These are phyloP conservation scores for Valencia hispanica DNA, from an alignment of 2,797 vertebrate species.

Conservation along the genomic window DNA sequence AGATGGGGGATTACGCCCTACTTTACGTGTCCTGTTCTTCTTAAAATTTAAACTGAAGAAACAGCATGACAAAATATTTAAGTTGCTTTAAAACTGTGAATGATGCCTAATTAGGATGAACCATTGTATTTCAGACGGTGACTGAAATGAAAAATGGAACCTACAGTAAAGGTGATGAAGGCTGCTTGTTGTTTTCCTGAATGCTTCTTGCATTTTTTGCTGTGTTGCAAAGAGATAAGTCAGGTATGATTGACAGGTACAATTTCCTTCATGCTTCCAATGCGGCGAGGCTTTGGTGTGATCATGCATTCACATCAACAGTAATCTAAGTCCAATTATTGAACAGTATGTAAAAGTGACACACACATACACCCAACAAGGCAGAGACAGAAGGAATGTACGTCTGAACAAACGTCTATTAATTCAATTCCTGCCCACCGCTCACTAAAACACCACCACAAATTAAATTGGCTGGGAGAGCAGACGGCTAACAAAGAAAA, in stretches of 20 bases:
- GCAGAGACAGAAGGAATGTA: constrained; percentile 65
- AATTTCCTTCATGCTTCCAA: constrained; percentile 32
- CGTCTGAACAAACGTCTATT: constrained; percentile 71
- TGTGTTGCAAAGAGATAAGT: constrained; percentile 39
- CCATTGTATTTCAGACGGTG: not conserved
- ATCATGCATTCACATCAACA: constrained; percentile 83
- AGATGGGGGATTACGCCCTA: not conserved
- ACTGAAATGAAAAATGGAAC: not conserved
- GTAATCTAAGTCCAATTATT: constrained; percentile 85
- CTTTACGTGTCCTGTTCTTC: not conserved
- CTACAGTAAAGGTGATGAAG: constrained; percentile 24
- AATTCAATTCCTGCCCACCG: constrained; percentile 80
- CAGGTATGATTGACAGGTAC: constrained; percentile 21
- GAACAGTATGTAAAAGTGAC: constrained; percentile 72
- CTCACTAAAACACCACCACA: constrained; percentile 82
- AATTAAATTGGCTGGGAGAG: constrained; percentile 84
- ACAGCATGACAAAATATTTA: not conserved
- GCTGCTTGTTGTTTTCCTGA: constrained; percentile 7
- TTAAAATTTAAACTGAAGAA: not conserved
- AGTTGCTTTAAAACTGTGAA: not conserved
- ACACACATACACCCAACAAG: constrained; percentile 42
- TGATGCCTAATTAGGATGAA: not conserved
- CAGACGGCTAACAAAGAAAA: constrained; percentile 84
- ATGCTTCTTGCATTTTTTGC: not conserved
- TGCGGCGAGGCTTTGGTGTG: constrained; percentile 62